These are phyloP conservation scores for Lanius collurio DNA, from an alignment of 2,113 vertebrate species.

Conservation along the genomic window DNA sequence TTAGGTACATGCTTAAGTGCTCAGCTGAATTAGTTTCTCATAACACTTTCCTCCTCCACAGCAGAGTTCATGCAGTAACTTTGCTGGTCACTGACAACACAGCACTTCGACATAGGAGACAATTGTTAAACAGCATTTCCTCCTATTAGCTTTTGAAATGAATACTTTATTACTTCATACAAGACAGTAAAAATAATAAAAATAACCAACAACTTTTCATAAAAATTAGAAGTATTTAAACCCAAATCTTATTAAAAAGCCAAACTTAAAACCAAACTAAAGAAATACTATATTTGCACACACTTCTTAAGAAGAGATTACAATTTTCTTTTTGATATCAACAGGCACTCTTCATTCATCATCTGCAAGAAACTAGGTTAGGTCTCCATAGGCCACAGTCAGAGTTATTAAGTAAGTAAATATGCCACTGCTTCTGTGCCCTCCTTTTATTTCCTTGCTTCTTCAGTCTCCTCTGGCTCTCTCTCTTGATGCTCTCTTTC, in stretches of 20 bases:
- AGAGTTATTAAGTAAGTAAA: conserved; percentile 68
- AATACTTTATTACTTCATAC: conserved; percentile 59
- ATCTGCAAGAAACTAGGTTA: conserved; percentile 64
- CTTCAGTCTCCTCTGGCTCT: conserved; percentile 86
- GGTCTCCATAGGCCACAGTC: conserved; percentile 58
- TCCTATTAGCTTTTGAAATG: conserved; percentile 29
- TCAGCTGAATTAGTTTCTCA: neutral
- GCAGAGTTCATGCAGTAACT: neutral
- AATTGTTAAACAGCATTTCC: neutral
- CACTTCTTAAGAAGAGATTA: neutral
- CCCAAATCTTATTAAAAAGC: conserved; percentile 21
- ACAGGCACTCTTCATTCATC: conserved; percentile 59
- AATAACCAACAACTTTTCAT: conserved; percentile 20
- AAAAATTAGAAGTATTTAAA: conserved; percentile 43
- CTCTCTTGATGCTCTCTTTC: conserved; percentile 94
- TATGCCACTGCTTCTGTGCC: conserved; percentile 22
- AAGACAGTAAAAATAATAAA: conserved; percentile 49
- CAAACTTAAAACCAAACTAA: conserved; percentile 40
- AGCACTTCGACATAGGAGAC: neutral
- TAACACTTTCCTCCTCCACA: neutral
- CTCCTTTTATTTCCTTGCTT: conserved; percentile 82
- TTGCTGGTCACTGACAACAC: neutral
- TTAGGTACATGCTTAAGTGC: neutral
- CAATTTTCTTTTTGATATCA: conserved; percentile 54
- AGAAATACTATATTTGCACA: neutral